Evolutionary conservation across 2,797 vertebrate species (phyloP).

Genomic region (Rhabdomys pumilio): DNA sequence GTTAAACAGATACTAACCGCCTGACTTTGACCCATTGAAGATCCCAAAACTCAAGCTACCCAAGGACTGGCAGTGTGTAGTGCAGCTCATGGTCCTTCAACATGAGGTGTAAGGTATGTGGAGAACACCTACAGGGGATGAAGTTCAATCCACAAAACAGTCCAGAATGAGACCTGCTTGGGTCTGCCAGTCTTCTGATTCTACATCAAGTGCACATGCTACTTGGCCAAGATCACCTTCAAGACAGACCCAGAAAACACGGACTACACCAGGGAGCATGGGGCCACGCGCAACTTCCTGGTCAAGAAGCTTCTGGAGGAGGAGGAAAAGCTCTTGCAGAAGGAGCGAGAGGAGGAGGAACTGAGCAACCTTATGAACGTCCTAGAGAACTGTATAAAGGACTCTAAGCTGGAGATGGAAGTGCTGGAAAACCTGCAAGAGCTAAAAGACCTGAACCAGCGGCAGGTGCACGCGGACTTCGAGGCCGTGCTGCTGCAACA

Average conservation of each 20-base stretch:
- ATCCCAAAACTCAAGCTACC: slow-evolving; percentile 98
- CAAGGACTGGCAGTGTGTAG: slow-evolving; percentile 97
- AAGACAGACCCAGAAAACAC: slow-evolving; percentile 99
- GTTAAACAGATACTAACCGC: slow-evolving; percentile 97
- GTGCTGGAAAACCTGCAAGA: slow-evolving; percentile 98
- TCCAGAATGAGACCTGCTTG: slow-evolving; percentile 95
- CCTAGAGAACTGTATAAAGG: slow-evolving; percentile 97
- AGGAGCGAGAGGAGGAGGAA: slow-evolving; percentile 97
- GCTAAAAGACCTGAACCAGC: slow-evolving; percentile 98
- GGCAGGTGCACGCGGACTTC: slow-evolving; percentile 96
- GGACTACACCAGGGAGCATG: slow-evolving; percentile 98
- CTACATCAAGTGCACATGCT: slow-evolving; percentile 98
- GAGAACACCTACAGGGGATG: slow-evolving; percentile 98
- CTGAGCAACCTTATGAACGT: slow-evolving; percentile 99
- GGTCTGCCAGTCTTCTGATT: slow-evolving; percentile 98
- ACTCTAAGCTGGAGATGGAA: slow-evolving; percentile 99
- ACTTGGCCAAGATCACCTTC: slow-evolving; percentile 98
- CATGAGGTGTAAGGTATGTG: slow-evolving; percentile 99
- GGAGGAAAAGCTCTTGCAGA: slow-evolving; percentile 95
- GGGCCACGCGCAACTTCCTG: slow-evolving; percentile 97
- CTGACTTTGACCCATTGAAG: slow-evolving; percentile 97
- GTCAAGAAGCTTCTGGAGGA: slow-evolving; percentile 97
- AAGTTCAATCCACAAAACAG: slow-evolving; percentile 97
- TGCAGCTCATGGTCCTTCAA: slow-evolving; percentile 96
- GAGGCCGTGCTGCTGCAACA: slow-evolving; percentile 96